Evolutionary conservation across 2,888 invertebrate species (phyloP), one percentile per base, ranked within the genome.

Genomic region (Monochamus alternatus): DNA sequence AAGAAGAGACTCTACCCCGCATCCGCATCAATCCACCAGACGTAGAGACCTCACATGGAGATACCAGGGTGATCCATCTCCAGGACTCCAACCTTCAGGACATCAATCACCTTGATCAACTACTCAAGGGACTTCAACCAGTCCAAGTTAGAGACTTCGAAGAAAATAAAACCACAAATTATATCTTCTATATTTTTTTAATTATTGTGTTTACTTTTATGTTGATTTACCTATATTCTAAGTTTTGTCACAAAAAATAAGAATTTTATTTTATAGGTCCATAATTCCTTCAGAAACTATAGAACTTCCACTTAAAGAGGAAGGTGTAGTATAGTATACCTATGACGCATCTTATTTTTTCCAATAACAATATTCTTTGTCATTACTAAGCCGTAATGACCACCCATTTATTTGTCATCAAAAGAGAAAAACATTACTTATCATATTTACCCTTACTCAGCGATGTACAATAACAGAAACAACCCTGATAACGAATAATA

Each of bases 281-380:
- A 63, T 14, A 63, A 38, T 38, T 63, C 63, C 63, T 63, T 14
- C 63, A 38, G 38, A 63, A 63, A 38, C 38, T 63, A 63, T 63
- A 38, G 63, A 63, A 43, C 63, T 63, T 63, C 63, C 63, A 63
- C 38, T 38, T 63, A 63, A 47, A 38, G n/a, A 63, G 32, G 32
- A 63, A 63, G 63, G 63, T 64, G 43, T 64, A 64, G 22, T 64
- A 64, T 64, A 43, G 64, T 44, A 43, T 8, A 14, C 44, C 64
- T 55, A 55, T 55, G 14, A 22, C 22, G 12, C n/a, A 55, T 55
- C 55, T 55, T 63, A 63, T 14, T 63, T 63, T 63, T 63, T 63
- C 63, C 63, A 63, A 43, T 63, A 63, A 38, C 43, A 63, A 43
- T 63, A 63, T 63, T 63, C 43, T 63, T 63, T 63, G 38, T 63